Evolutionary conservation across 1,140 invertebrate genomes (phyloP).

Genomic region (Bemisia tabaci): DNA sequence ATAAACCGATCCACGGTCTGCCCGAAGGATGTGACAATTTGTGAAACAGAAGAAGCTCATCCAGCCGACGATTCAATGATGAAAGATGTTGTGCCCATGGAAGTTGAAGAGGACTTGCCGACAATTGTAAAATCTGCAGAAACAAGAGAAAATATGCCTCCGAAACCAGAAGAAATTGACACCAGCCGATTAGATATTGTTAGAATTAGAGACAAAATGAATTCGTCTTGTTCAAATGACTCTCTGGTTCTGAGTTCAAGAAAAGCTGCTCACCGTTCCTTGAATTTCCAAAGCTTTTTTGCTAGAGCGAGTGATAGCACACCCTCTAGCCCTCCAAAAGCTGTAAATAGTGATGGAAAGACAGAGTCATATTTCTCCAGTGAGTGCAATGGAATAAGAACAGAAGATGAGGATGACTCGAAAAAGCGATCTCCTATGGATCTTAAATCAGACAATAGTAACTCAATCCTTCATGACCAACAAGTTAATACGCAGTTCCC

Average conservation of each 20-base stretch:
- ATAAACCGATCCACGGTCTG: not conserved
- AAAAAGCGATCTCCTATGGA: too few relatives aligned
- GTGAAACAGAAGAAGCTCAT: not conserved
- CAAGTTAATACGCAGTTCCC: too few relatives aligned
- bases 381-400: too few relatives aligned
- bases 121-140: not conserved
- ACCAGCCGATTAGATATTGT: not conserved
- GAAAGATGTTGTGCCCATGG: not conserved
- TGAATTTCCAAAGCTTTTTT: not conserved
- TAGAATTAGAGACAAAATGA: not conserved
- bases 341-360: too few relatives aligned
- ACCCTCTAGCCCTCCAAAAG: too few relatives aligned
- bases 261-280: not conserved
- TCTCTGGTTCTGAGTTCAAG: not conserved
- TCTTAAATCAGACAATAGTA: too few relatives aligned
- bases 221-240: not conserved
- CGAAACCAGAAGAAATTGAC: not conserved
- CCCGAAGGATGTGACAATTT: not conserved
- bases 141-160: not conserved
- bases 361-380: too few relatives aligned
- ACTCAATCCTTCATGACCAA: too few relatives aligned
- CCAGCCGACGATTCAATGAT: not conserved
- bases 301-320: not conserved
- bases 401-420: too few relatives aligned
- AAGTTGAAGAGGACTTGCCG: not conserved